A percentile compares a stretch with the other conserved stretches of the same genome.
phyloP scores from a whole-genome alignment of 1,140 invertebrate species.

The Drosophila bocqueti region DNA sequence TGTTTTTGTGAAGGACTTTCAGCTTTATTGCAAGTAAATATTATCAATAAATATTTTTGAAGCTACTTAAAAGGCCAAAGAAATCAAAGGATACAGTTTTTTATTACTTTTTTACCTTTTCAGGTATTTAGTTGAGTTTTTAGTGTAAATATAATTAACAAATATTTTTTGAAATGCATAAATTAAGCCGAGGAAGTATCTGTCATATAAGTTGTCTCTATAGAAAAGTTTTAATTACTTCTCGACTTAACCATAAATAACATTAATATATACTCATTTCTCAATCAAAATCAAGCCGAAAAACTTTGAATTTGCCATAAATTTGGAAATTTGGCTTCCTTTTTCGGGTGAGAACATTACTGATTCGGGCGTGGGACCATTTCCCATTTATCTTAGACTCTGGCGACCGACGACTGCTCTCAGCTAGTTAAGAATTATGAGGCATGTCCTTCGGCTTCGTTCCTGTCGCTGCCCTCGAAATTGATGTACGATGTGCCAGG shows the following conservation, averaged over 20 bases:
- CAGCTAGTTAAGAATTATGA: conserved; percentile 69
- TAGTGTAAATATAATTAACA: background rate
- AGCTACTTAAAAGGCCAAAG: background rate
- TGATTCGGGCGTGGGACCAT: conserved; percentile 18
- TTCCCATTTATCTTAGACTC: conserved; percentile 51
- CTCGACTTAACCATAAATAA: conserved; percentile 1
- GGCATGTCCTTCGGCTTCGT: conserved; percentile 38
- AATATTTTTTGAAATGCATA: background rate
- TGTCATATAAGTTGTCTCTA: background rate
- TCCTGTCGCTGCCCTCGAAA: conserved; percentile 46
- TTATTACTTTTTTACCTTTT: no score
- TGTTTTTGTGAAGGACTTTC: conserved; percentile 10
- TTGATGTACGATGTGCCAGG: conserved; percentile 36
- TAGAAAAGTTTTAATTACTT: background rate
- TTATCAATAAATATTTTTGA: background rate
- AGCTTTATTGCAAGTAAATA: conserved; percentile 4
- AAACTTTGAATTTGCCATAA: conserved; percentile 34
- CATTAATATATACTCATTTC: background rate
- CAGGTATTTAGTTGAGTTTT: no score
- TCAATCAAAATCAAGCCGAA: conserved; percentile 26
- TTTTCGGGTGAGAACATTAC: background rate
- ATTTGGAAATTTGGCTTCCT: conserved; percentile 19
- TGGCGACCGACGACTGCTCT: conserved; percentile 29
- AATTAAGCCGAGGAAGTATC: background rate
- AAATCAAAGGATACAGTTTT: background rate